Conservation (phyloP, 2,888 invertebrate genomes). For the Dyspetes luteomarginatus region DNA sequence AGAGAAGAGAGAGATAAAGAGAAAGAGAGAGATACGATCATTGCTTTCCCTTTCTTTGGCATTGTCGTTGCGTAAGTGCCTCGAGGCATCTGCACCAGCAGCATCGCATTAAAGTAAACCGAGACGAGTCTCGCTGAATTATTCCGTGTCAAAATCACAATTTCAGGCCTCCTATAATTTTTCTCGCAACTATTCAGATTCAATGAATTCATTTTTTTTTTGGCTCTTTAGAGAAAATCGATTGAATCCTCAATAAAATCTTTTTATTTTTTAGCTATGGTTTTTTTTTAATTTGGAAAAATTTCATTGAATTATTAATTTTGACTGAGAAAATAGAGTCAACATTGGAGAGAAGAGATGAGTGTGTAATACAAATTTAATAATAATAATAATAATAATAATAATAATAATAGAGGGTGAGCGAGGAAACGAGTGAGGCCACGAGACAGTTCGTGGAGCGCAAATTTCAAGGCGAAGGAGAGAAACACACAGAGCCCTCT, state of each 20-base stretch:
- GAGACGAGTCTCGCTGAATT: not conserved
- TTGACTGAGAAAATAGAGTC: no score
- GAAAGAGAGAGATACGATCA: conserved; percentile 62
- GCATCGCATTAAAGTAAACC: not conserved
- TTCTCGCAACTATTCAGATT: no score
- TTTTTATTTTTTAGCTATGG: no score
- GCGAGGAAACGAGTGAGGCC: conserved; percentile 31
- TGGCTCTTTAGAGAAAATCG: not conserved
- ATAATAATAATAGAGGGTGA: conserved; percentile 2
- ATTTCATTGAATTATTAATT: not conserved
- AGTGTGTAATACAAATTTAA: no score
- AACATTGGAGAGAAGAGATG: no score
- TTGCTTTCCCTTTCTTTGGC: conserved; percentile 76
- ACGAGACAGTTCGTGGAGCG: conserved; percentile 17
- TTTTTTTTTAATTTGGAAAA: no score
- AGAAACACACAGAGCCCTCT: no score
- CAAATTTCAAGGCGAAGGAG: conserved; percentile 57
- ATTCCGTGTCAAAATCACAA: not conserved
- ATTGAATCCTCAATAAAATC: no score
- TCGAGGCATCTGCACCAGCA: not conserved
- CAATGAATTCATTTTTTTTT: not conserved
- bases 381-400: not conserved
- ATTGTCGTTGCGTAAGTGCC: conserved; percentile 63
- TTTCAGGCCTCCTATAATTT: not conserved
- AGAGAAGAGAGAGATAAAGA: not conserved